Evolutionary conservation across 1,140 invertebrate species (phyloP), one percentile per base, ranked within the genome.

Genomic region (Heliothis subflexa): DNA sequence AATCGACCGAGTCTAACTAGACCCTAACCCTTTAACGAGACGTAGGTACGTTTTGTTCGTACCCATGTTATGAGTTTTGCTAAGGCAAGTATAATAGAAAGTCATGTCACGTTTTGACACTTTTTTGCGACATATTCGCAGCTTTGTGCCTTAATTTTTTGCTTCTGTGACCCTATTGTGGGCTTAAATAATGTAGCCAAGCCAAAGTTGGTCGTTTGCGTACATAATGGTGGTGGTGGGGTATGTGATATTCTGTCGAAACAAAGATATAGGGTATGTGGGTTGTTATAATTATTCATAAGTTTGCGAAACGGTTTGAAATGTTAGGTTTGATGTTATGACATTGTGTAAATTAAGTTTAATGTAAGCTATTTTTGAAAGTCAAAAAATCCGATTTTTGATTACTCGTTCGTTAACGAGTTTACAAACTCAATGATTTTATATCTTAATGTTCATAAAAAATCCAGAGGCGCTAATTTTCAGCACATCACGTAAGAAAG

Each of bases 41-140:
- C n/a, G 33, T 57, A 72, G 47, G 72, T 75, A 62, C 57, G 13
- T 75, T 75, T 75, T 75, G 72, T 75, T 62, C 21, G 21, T 9
- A 28, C 45, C 72, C 59, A 52, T 75, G 13, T 62, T 52, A 75
- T 62, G 72, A 74, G 72, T 75, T 64, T 62, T 75, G 72, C 45
- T 40, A 62, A 75, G 45, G 55, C 18, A 62, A 75, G 50, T 75
- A 75, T 75, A 75, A 75, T 75, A 75, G 57, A 75, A 75, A 62
- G 45, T 75, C 57, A 5, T 47, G 72, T 75, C 72, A 75, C 72
- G 72, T 57, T 16, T 50, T 62, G 72, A 75, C 72, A 62, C 57
- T 75, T 75, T 75, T 75, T 75, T 74, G 57, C 14, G 9, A 62
- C 72, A 33, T 52, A 57, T 62, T 75, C 72, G 16, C 72, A 74